These are phyloP conservation scores for Petaurus breviceps DNA, from an alignment of 2,113 vertebrate genomes.

Conservation along the genomic window DNA sequence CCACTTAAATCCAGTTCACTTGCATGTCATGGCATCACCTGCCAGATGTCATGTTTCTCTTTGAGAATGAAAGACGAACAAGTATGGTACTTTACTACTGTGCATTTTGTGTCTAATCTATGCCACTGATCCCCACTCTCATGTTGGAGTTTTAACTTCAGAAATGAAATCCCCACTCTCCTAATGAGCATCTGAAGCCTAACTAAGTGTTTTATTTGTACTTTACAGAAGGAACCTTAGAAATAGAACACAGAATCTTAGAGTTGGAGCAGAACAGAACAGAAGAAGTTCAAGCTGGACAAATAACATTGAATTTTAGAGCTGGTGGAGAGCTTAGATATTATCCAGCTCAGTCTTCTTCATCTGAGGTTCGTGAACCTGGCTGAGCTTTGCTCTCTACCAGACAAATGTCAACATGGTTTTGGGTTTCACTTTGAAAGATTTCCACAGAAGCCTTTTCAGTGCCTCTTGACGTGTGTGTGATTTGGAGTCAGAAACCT, in stretches of 20 bases:
- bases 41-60: too few relatives aligned
- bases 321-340: not conserved
- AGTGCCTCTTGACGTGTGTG: not conserved
- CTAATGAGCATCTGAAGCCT: not conserved
- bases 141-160: not conserved
- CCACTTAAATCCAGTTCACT: too few relatives aligned
- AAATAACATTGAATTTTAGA: not conserved
- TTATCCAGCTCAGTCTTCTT: not conserved
- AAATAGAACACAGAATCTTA: not conserved
- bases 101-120: not conserved
- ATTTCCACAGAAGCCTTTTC: not conserved
- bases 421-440: not conserved
- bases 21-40: too few relatives aligned
- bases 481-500: not conserved
- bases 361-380: not conserved
- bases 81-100: not conserved
- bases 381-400: not conserved
- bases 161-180: not conserved
- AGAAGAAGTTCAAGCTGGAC: not conserved
- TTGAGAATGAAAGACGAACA: too few relatives aligned
- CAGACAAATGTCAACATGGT: not conserved
- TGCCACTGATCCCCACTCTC: not conserved
- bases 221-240: not conserved
- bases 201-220: not conserved
- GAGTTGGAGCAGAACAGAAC: not conserved